Evolutionary conservation across 2,888 invertebrate species (phyloP).

Genomic region (Drosophila paracracens): DNA sequence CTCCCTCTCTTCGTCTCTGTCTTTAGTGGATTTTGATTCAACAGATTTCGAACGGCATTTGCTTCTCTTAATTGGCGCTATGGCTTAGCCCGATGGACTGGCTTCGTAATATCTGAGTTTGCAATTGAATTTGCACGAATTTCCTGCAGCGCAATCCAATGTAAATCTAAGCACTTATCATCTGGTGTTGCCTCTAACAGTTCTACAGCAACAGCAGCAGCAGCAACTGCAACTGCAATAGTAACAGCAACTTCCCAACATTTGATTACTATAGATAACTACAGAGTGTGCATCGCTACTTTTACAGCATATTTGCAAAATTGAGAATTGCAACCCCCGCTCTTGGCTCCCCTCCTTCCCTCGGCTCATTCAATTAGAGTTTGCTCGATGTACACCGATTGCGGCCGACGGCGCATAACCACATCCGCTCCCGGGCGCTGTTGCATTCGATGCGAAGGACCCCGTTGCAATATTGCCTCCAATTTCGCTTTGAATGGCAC

Average conservation of each 20-base stretch:
- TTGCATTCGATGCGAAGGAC: conserved; percentile 78
- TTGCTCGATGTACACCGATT: conserved; percentile 64
- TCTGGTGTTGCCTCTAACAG: conserved; percentile 64
- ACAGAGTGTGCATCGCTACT: conserved; percentile 28
- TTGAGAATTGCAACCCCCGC: conserved; percentile 35
- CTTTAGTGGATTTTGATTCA: conserved; percentile 6
- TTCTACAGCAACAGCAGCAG: conserved; percentile 24
- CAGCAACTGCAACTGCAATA: conserved; percentile 22
- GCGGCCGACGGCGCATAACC: conserved; percentile 66
- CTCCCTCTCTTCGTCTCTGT: neutral
- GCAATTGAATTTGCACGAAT: conserved; percentile 40
- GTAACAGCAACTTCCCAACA: conserved; percentile 51
- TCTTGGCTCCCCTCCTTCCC: conserved; percentile 3
- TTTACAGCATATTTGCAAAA: conserved; percentile 44
- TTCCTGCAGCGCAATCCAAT: conserved; percentile 19
- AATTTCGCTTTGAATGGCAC: conserved; percentile 81
- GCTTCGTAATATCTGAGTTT: conserved; percentile 36
- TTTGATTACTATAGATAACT: conserved; percentile 61
- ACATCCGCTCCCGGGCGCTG: conserved; percentile 64
- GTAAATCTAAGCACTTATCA: conserved; percentile 52
- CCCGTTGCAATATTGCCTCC: conserved; percentile 81
- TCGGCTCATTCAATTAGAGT: conserved; percentile 55
- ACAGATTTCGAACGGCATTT: conserved; percentile 17
- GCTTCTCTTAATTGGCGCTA: conserved; percentile 33
- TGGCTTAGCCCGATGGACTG: neutral